Evolutionary conservation across 2,888 invertebrate genomes (phyloP).

Genomic region (Lobophora halterata): DNA sequence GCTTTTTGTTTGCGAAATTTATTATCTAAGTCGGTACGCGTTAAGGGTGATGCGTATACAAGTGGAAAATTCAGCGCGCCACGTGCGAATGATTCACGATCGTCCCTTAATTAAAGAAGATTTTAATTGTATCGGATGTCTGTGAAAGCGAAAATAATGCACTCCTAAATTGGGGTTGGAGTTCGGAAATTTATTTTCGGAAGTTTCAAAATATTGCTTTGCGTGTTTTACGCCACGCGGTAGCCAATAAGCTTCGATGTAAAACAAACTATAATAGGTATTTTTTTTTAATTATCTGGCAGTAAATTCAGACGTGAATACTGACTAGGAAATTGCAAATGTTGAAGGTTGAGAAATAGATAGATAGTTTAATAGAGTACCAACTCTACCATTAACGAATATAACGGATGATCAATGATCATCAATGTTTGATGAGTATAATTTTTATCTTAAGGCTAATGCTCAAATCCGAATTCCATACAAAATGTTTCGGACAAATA

Average conservation of each 20-base stretch:
- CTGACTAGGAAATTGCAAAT: too few species aligned
- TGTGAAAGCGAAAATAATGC: conserved; percentile 81
- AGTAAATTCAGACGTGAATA: too few species aligned
- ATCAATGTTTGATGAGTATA: too few species aligned
- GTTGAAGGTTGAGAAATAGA: too few species aligned
- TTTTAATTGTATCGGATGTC: conserved; percentile 82
- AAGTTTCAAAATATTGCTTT: conserved; percentile 65
- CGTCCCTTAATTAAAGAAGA: conserved; percentile 82
- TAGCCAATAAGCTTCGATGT: conserved; percentile 38
- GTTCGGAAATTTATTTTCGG: conserved; percentile 70
- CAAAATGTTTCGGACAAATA: too few species aligned
- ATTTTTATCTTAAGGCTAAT: too few species aligned
- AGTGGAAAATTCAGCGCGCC: conserved; percentile 80
- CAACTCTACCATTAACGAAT: too few species aligned
- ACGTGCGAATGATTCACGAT: conserved; percentile 81
- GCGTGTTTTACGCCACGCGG: conserved; percentile 59
- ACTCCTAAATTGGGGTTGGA: conserved; percentile 78
- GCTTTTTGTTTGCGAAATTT: conserved; percentile 46
- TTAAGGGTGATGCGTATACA: conserved; percentile 64
- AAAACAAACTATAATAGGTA: too few species aligned
- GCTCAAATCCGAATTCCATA: too few species aligned
- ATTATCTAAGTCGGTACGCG: conserved; percentile 45
- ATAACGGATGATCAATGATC: too few species aligned
- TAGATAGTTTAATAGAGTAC: too few species aligned
- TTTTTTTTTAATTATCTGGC: too few species aligned